These are phyloP conservation scores for Vanessa tameamea DNA, from an alignment of 1,140 invertebrate species.

Conservation along the genomic window DNA sequence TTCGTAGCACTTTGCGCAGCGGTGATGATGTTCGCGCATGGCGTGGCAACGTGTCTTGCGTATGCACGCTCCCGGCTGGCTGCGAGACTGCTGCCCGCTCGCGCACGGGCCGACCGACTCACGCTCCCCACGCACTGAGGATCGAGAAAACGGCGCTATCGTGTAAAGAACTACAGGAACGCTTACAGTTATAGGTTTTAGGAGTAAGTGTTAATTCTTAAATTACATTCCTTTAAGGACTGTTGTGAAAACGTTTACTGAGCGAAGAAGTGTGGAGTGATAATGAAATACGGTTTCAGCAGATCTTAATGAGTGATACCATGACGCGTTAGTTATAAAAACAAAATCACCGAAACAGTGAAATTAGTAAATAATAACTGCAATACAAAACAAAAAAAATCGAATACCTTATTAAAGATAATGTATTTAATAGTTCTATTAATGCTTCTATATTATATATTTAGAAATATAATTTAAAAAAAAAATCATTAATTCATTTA, in stretches of 20 bases:
- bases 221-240: slow-evolving; percentile 9
- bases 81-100: slow-evolving; percentile 43
- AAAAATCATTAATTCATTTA: no score
- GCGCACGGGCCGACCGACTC: slow-evolving; percentile 48
- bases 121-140: slow-evolving; percentile 60
- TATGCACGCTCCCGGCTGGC: slow-evolving; percentile 38
- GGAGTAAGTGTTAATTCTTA: neutral
- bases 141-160: slow-evolving; percentile 15
- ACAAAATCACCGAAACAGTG: no score
- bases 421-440: no score
- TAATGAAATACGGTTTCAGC: neutral
- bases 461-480: no score
- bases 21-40: slow-evolving; percentile 66
- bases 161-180: slow-evolving; percentile 7
- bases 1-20: slow-evolving; percentile 68
- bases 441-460: no score
- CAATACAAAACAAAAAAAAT: no score
- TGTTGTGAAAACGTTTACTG: neutral
- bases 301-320: no score
- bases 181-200: slow-evolving; percentile 1
- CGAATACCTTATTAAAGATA: no score
- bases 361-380: no score
- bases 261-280: neutral
- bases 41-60: slow-evolving; percentile 52
- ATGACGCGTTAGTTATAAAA: no score